Conservation (phyloP, 2,888 invertebrate genomes). For the Tetragonisca angustula region DNA sequence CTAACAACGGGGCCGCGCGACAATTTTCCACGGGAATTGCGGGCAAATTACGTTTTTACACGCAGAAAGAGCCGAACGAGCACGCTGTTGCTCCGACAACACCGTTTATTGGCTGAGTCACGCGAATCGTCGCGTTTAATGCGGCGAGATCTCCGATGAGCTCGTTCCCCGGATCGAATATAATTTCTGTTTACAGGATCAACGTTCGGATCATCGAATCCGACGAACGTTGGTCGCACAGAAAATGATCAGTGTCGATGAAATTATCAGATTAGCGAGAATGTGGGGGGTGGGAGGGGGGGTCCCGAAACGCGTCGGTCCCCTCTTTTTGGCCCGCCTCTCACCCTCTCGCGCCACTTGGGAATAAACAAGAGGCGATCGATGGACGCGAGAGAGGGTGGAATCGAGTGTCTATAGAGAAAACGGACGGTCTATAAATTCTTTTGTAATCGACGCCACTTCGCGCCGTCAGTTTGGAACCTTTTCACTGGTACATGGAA, state of each 20-base stretch:
- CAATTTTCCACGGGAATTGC: slow-evolving; percentile 42
- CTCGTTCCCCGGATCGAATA: slow-evolving; percentile 7
- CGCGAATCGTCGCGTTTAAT: slow-evolving; percentile 34
- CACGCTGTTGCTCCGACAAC: slow-evolving; percentile 12
- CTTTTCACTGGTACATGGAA: slow-evolving; percentile 44
- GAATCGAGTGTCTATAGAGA: slow-evolving; percentile 67
- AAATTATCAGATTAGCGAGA: slow-evolving; percentile 54
- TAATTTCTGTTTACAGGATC: slow-evolving; percentile 6
- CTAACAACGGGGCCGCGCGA: background rate
- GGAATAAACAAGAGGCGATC: slow-evolving; percentile 72
- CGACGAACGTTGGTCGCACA: slow-evolving; percentile 6
- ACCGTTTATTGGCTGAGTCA: slow-evolving; percentile 26
- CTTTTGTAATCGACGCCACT: slow-evolving; percentile 63
- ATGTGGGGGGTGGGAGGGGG: background rate
- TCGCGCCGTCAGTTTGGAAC: slow-evolving; percentile 45
- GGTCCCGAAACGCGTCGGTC: slow-evolving; percentile 44
- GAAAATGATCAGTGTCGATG: slow-evolving; percentile 38
- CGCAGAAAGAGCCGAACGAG: background rate
- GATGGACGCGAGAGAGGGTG: slow-evolving; percentile 64
- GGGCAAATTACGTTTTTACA: slow-evolving; percentile 24
- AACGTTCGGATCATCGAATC: slow-evolving; percentile 11
- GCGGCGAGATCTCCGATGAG: slow-evolving; percentile 6
- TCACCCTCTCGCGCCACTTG: slow-evolving; percentile 65
- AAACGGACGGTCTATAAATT: slow-evolving; percentile 64
- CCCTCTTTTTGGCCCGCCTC: slow-evolving; percentile 41